phyloP scores from a whole-genome alignment of 2,888 invertebrate genomes.

The Sesia bembeciformis region DNA sequence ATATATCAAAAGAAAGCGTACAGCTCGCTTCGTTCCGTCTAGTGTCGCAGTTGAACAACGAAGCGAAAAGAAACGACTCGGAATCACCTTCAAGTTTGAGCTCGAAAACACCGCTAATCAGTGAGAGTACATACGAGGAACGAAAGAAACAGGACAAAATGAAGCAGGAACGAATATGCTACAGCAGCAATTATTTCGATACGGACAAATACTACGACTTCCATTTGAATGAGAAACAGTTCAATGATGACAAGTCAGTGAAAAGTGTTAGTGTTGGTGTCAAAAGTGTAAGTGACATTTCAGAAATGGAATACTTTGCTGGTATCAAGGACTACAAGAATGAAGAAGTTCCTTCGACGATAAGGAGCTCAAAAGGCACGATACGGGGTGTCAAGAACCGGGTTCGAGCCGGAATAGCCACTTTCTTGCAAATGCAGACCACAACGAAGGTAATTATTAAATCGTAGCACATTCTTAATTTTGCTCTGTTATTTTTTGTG shows the following conservation, averaged over 20 bases:
- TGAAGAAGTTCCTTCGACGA: conserved; percentile 81
- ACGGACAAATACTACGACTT: conserved; percentile 88
- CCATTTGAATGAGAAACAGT: conserved; percentile 83
- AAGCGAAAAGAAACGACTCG: conserved; percentile 38
- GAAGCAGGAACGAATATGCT: conserved; percentile 56
- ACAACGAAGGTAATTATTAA: conserved; percentile 82
- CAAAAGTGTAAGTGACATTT: conserved; percentile 53
- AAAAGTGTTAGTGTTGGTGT: conserved; percentile 57
- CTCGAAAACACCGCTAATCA: conserved; percentile 67
- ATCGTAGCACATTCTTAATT: conserved; percentile 30
- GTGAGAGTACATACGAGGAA: conserved; percentile 81
- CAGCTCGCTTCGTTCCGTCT: conserved; percentile 69
- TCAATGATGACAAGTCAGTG: conserved; percentile 52
- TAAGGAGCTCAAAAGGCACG: conserved; percentile 93
- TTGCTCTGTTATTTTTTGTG: conserved; percentile 26
- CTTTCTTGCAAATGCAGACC: conserved; percentile 90
- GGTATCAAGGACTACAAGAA: conserved; percentile 83
- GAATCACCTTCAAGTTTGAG: conserved; percentile 35
- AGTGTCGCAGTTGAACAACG: conserved; percentile 65
- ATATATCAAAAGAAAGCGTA: conserved; percentile 64
- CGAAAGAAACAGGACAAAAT: conserved; percentile 69
- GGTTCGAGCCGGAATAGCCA: conserved; percentile 94
- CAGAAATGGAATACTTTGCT: conserved; percentile 82
- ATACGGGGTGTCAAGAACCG: conserved; percentile 95
- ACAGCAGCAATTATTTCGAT: conserved; percentile 77